Evolutionary conservation across 2,797 vertebrate species (phyloP).

Genomic region (Cossypha heuglini): DNA sequence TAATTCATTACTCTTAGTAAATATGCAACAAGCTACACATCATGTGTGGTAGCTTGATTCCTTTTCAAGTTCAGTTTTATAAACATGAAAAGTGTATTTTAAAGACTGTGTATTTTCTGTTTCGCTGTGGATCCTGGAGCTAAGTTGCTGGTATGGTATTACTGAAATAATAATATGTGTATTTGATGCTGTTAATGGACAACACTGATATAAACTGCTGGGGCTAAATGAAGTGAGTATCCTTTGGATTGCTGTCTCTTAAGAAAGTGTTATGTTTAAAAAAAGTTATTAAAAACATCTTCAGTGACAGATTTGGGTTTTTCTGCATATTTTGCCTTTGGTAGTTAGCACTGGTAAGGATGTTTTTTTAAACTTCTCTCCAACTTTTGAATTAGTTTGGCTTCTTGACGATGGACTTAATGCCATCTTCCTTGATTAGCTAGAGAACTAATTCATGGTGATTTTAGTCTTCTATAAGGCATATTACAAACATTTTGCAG

Average conservation of each 20-base stretch:
- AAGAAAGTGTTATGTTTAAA: not conserved
- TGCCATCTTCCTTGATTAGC: not conserved
- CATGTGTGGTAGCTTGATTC: not conserved
- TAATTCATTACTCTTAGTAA: not conserved
- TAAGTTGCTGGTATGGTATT: not conserved
- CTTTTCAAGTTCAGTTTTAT: not conserved
- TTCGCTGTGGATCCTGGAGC: not conserved
- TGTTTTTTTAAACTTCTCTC: not conserved
- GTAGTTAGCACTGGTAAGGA: not conserved
- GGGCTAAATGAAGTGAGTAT: not conserved
- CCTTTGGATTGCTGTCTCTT: not conserved
- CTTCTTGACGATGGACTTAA: not conserved
- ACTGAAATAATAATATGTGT: not conserved
- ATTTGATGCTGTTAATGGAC: not conserved
- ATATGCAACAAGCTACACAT: not conserved
- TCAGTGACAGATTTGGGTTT: not conserved
- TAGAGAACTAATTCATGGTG: not conserved
- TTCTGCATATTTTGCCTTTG: not conserved
- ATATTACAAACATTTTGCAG: not conserved
- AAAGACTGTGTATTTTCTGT: not conserved
- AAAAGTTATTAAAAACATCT: not conserved
- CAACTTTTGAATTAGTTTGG: not conserved
- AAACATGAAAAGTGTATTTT: not conserved
- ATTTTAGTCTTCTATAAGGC: not conserved
- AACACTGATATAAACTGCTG: not conserved